Base-by-base conservation (phyloP, 2,888 invertebrate genomes). In the Leucophenga maculata region DNA sequence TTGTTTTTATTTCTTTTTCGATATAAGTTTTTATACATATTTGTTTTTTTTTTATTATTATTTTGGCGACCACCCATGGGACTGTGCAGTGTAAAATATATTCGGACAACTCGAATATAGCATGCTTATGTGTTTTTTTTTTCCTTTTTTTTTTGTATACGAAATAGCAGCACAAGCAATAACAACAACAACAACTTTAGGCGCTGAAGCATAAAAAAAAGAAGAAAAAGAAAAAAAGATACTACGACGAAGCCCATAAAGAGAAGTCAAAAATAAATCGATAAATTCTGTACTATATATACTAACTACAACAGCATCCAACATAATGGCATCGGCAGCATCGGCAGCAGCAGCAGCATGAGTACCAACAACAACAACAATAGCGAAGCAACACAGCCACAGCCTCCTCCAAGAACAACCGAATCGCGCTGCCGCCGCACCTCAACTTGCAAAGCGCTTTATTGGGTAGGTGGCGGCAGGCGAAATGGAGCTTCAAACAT, bases 181-280 rank as follows among this genome's bases (percentile, higher is more conserved):
- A 77, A 77, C 78, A 78, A 75, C 62, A 65, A 72, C 44, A 52
- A 32, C 65, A 69, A 67, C 67, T 69, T 46, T 39, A 71, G 71
- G 31, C 39, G 39, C 54, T 73, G 71, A 70, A 77, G 77, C 76
- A 64, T 26, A 50, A 22, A 64, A 64, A 48, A 46, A 20, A 20
- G 20, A 11, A 44, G 22, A 16, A 65, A 44, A 68, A 46, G 64
- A 52, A 69, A 54, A 32, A 55, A 20, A 22, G 54, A 48, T 59
- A 50, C n/a, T n/a, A n/a, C n/a, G n/a, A n/a, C 11, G 13, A 65
- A 22, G 31, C n/a, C 1, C 26, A 26, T 26, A 26, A 66, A 65
- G 65, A 72, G 69, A 72, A 80, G 82, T 82, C 83, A 83, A 80
- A 64, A 83, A 82, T 82, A 83, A 80, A 80, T 83, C 80, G 82